Base-by-base conservation (phyloP, 2,113 vertebrate species). In the Rhinolophus sinicus region DNA sequence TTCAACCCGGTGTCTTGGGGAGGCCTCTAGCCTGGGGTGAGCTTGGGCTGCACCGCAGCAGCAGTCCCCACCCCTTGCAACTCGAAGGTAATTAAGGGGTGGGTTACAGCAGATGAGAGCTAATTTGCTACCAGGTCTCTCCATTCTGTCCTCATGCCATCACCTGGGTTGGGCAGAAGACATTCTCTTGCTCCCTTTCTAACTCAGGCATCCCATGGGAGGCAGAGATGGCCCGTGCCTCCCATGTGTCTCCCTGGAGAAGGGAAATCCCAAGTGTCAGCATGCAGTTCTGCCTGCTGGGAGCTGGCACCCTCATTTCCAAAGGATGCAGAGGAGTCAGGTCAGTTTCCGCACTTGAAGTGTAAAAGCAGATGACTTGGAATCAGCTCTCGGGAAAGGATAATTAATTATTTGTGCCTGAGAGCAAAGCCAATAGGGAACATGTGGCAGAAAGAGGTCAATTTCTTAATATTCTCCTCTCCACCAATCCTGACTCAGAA, bases 361-460 rank as follows among this genome's bases (percentile, higher is more conserved):
- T 65, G 58, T 47, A 77, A 77, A 67, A 47, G n/a, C 56, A 44
- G 18, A 24, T 67, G 52, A 44, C 83, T 84, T 91, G 67, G 67
- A 80, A 91, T 88, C 77, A 54, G 38, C 60, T 56, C 88, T 73
- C 88, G 78, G 64, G 75, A 88, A 84, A 73, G 69, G 64, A 19
- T 7, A 21, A 12, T 28, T 7, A 21, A 12, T 28, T 60, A 73
- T 80, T 93, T 58, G 72, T 54, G 72, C 35, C 60, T 26, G 33
- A 82, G 52, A 70, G 73, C 67, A 90, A 90, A 84, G 89, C 77
- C 40, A 19, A 11, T 18, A 38, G 58, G 69, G 56, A 70, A 26
- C 6, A 8, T n/a, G 44, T n/a, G 44, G 52, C 30, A 87, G 75
- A n/a, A 96, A 93, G 73, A 77, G 81, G n/a, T 47, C 72, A 73